Percentiles rank a stretch among this genome's conserved stretches.
Conservation (phyloP, 2,113 vertebrate genomes). For the Gymnorhina tibicen region DNA sequence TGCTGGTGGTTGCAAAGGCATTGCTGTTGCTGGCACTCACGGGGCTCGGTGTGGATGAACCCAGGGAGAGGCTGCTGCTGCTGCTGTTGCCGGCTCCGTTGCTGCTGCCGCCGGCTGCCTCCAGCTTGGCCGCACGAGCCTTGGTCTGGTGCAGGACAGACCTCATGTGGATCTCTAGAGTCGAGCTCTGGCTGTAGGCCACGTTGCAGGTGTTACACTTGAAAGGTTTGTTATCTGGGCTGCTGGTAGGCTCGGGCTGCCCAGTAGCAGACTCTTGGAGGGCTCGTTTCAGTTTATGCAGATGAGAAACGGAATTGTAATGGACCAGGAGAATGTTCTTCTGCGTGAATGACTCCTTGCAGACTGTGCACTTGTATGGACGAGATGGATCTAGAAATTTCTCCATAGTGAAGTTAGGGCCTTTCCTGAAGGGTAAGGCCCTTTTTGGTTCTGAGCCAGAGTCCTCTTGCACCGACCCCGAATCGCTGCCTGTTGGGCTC, state of each 20-base stretch:
- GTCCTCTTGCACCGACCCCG: constrained; percentile 92
- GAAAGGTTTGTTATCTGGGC: constrained; percentile 97
- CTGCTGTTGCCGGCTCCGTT: constrained; percentile 69
- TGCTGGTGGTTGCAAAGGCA: constrained; percentile 78
- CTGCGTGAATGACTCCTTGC: constrained; percentile 98
- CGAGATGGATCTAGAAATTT: constrained; percentile 98
- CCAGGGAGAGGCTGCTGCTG: constrained; percentile 72
- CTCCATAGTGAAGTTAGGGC: constrained; percentile 98
- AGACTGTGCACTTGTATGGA: constrained; percentile 98
- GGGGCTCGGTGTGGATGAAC: constrained; percentile 86
- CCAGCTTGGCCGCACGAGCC: constrained; percentile 95
- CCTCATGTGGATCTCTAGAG: constrained; percentile 98
- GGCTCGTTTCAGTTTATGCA: constrained; percentile 97
- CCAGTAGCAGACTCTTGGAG: constrained; percentile 96
- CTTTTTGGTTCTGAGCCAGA: constrained; percentile 95
- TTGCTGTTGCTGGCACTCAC: constrained; percentile 70
- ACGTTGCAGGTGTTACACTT: constrained; percentile 98
- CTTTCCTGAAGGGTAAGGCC: constrained; percentile 95
- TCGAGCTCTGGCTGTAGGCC: constrained; percentile 98
- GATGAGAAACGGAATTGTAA: constrained; percentile 98
- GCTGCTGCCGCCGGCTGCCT: constrained; percentile 82
- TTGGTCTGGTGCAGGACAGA: constrained; percentile 98
- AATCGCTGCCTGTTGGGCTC: constrained; percentile 93
- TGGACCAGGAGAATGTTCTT: constrained; percentile 98
- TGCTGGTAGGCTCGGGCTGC: constrained; percentile 94